Evolutionary conservation across 2,113 vertebrate genomes (phyloP), one percentile per base, ranked within the genome.

Genomic region (Callospermophilus lateralis): DNA sequence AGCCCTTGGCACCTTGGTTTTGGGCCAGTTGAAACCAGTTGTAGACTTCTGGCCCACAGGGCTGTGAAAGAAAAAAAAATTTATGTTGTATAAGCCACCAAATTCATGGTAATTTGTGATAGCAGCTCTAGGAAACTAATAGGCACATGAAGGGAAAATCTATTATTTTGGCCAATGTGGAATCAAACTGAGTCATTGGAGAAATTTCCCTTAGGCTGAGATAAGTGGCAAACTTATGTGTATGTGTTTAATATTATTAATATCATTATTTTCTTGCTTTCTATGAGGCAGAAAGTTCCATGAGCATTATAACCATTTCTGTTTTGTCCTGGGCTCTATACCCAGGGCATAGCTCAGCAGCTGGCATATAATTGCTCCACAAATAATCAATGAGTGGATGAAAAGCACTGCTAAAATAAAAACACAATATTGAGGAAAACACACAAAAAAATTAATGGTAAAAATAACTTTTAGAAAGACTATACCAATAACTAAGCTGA

Each of bases 351-450:
- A 86, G 28, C 32, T 73, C n/a, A 80, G 63, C n/a, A 87, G 65
- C 79, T 97, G 70, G 45, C 53, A 87, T 3, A 74, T 74, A 95
- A 93, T 34, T 83, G 51, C 30, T 93, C 24, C 93, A 70, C 84
- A 97, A 78, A 84, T 96, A 70, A 88, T 80, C 45, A 15, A 61
- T 89, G 86, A 91, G 91, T 73, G 17, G 61, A 78, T 85, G 26
- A 86, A 94, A 90, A 91, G 1, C 28, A 16, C 30, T 45, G 37
- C 26, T 92, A 78, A 95, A 89, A 88, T 53, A 73, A 39, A 24
- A 88, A 24, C 26, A 77, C 45, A 68, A 53, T 55, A 61, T 65
- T 58, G 51, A 92, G 53, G 30, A 86, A 88, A 88, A 58, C 19
- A 80, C n/a, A 78, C 53, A 55, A 20, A 95, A 53, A 61, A 94